These are phyloP conservation scores for Sturmia bella DNA, from an alignment of 2,888 invertebrate species.

Conservation along the genomic window DNA sequence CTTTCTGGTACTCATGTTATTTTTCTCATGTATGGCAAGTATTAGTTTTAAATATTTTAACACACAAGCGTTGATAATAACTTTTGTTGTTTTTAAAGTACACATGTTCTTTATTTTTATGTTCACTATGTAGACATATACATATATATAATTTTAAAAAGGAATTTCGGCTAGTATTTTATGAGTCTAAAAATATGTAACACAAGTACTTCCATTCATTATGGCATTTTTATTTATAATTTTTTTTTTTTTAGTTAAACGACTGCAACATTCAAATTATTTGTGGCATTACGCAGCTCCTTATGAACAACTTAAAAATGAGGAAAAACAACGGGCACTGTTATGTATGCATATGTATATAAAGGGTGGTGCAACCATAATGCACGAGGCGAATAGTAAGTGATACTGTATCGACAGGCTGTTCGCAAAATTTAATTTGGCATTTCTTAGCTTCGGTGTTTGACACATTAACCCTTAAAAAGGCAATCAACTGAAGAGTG, in stretches of 20 bases:
- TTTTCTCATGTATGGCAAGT: too few relatives aligned
- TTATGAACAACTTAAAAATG: not conserved
- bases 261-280: constrained; percentile 48
- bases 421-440: too few relatives aligned
- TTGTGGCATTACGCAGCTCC: constrained; percentile 49
- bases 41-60: too few relatives aligned
- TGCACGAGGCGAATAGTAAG: too few relatives aligned
- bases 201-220: constrained; percentile 31
- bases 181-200: constrained; percentile 32
- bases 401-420: too few relatives aligned
- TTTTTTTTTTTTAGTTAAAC: constrained; percentile 40
- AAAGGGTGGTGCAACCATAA: too few relatives aligned
- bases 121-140: not conserved
- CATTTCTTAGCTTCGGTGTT: too few relatives aligned
- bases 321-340: not conserved
- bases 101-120: constrained; percentile 16
- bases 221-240: constrained; percentile 48
- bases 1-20: too few relatives aligned
- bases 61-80: too few relatives aligned
- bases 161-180: constrained; percentile 1
- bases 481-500: too few relatives aligned
- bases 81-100: too few relatives aligned
- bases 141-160: not conserved
- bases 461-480: too few relatives aligned
- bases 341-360: not conserved